Evolutionary conservation across 2,797 vertebrate genomes (phyloP).

Genomic region (Malacoctenus gilli): DNA sequence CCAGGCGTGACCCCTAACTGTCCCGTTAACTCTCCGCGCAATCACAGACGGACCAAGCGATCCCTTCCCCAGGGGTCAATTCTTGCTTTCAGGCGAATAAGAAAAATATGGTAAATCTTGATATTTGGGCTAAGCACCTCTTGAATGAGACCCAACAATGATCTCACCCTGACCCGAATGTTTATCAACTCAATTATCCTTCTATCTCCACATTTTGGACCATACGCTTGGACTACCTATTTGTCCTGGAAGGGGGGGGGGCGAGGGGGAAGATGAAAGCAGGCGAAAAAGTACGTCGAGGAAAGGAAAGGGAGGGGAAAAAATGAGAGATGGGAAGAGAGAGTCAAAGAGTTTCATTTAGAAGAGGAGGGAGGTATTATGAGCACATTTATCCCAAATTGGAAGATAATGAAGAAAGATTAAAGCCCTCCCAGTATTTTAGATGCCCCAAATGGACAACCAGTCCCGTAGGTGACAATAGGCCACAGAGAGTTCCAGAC

Average conservation of each 20-base stretch:
- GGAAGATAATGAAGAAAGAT: slow-evolving; percentile 89
- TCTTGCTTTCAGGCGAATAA: slow-evolving; percentile 65
- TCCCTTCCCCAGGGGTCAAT: slow-evolving; percentile 69
- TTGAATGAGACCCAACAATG: slow-evolving; percentile 73
- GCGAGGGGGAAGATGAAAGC: slow-evolving; percentile 82
- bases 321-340: slow-evolving; percentile 65
- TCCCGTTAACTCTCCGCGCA: slow-evolving; percentile 69
- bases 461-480: slow-evolving; percentile 79
- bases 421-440: slow-evolving; percentile 86
- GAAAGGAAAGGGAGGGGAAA: slow-evolving; percentile 55
- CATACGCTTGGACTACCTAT: slow-evolving; percentile 71
- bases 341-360: slow-evolving; percentile 85
- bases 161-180: slow-evolving; percentile 77
- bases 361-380: slow-evolving; percentile 77
- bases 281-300: slow-evolving; percentile 72
- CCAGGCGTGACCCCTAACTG: slow-evolving; percentile 52
- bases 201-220: slow-evolving; percentile 78
- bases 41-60: slow-evolving; percentile 65
- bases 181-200: slow-evolving; percentile 86
- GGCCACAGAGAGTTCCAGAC: slow-evolving; percentile 78
- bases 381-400: slow-evolving; percentile 87
- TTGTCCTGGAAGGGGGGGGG: slow-evolving; percentile 38
- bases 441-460: slow-evolving; percentile 83
- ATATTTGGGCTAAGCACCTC: slow-evolving; percentile 70
- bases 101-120: slow-evolving; percentile 72